A percentile compares a stretch with the other conserved stretches of the same genome.
phyloP scores from a whole-genome alignment of 2,797 vertebrate species.

The Gymnothorax reevesii region DNA sequence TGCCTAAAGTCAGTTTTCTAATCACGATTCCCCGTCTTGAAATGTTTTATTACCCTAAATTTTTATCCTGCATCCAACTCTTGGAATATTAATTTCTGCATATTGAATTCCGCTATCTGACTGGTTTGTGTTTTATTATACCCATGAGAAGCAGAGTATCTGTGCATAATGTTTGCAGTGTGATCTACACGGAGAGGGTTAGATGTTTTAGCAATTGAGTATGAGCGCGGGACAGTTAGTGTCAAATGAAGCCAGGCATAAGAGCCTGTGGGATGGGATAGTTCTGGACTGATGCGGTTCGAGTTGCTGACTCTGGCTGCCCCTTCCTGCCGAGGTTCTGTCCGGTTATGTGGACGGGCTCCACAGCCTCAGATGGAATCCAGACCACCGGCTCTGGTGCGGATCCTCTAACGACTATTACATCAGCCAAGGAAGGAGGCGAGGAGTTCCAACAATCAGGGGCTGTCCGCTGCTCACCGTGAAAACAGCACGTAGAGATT shows the following conservation, averaged over 20 bases:
- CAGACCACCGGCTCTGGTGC: not conserved
- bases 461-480: no score
- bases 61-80: not conserved
- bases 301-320: not conserved
- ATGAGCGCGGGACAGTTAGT: no score
- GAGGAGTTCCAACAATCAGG: not conserved
- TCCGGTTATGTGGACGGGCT: not conserved
- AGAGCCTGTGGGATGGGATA: not conserved
- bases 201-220: no score
- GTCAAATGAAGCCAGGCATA: no score
- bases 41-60: no score
- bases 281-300: not conserved
- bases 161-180: not conserved
- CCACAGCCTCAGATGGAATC: not conserved
- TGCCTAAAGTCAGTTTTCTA: no score
- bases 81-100: not conserved
- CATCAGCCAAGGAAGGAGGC: not conserved
- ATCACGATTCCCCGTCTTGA: no score
- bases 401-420: not conserved
- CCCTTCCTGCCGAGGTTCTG: not conserved
- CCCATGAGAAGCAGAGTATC: not conserved
- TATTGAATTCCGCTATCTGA: not conserved
- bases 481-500: no score
- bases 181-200: not conserved
- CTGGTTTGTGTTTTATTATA: not conserved